These are phyloP conservation scores for Cottoperca gobio DNA, from an alignment of 2,797 vertebrate species.

Conservation along the genomic window DNA sequence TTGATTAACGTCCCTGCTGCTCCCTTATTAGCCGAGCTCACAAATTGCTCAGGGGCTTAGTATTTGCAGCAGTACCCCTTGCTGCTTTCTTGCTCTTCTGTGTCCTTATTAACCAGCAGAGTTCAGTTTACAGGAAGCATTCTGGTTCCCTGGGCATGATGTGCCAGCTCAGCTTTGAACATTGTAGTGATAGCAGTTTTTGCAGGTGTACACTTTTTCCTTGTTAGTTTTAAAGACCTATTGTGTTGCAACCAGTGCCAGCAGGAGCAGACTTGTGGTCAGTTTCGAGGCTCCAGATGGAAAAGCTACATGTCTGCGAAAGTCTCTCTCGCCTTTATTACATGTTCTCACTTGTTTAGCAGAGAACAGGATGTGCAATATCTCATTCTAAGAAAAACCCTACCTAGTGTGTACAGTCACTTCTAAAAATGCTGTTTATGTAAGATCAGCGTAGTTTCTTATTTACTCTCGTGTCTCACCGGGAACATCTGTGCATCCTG, in stretches of 20 bases:
- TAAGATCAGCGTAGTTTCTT: background rate
- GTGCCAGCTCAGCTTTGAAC: conserved; percentile 55
- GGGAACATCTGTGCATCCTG: background rate
- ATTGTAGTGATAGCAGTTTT: conserved; percentile 49
- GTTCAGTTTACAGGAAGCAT: conserved; percentile 56
- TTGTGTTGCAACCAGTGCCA: conserved; percentile 18
- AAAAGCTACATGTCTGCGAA: conserved; percentile 4
- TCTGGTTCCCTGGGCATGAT: conserved; percentile 45
- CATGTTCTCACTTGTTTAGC: conserved; percentile 38
- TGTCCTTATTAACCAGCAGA: conserved; percentile 49
- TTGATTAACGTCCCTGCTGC: conserved; percentile 19
- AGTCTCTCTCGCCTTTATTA: conserved; percentile 14
- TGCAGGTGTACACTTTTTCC: conserved; percentile 54
- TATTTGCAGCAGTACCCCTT: conserved; percentile 15
- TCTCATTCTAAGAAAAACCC: background rate
- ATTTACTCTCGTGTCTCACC: conserved; percentile 4
- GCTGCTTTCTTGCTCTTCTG: conserved; percentile 35
- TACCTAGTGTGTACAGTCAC: background rate
- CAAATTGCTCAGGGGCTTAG: conserved; percentile 14
- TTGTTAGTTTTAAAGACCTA: conserved; percentile 8
- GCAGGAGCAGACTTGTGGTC: conserved; percentile 29
- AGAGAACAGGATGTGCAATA: conserved; percentile 33
- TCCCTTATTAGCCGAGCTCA: conserved; percentile 19
- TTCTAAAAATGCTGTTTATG: conserved; percentile 5
- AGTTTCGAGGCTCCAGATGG: conserved; percentile 20